phyloP scores from a whole-genome alignment of 2,797 vertebrate species.

The Molothrus aeneus region DNA sequence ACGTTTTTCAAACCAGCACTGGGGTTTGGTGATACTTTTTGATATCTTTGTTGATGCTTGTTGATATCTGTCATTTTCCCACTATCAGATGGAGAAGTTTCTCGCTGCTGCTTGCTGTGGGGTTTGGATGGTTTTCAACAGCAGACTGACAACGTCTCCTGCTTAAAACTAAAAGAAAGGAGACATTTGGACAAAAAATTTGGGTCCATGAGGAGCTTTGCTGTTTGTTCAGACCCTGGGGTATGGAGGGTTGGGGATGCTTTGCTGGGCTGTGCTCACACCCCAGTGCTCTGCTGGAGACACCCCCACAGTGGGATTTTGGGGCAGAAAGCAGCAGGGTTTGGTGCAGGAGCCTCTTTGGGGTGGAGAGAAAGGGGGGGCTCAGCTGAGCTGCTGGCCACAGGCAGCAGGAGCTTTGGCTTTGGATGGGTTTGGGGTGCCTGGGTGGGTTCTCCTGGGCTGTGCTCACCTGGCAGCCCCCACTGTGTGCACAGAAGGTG shows the following conservation, averaged over 20 bases:
- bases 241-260: background rate
- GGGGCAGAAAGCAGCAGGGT: background rate
- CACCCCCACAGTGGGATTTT: accelerated
- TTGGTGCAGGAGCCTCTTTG: background rate
- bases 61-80: background rate
- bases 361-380: background rate
- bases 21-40: background rate
- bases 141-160: background rate
- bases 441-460: background rate
- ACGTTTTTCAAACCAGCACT: background rate
- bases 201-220: accelerated
- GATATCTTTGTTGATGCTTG: background rate
- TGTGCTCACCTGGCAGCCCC: background rate
- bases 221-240: background rate
- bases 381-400: background rate
- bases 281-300: background rate
- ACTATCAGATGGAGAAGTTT: accelerated
- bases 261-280: background rate
- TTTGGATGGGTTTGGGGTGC: background rate
- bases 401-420: background rate
- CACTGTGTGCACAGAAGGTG: background rate
- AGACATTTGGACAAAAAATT: background rate
- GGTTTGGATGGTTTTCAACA: background rate
- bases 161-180: background rate
- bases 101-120: accelerated